Evolutionary conservation across 1,140 invertebrate species (phyloP).

Genomic region (Lucilia cuprina): DNA sequence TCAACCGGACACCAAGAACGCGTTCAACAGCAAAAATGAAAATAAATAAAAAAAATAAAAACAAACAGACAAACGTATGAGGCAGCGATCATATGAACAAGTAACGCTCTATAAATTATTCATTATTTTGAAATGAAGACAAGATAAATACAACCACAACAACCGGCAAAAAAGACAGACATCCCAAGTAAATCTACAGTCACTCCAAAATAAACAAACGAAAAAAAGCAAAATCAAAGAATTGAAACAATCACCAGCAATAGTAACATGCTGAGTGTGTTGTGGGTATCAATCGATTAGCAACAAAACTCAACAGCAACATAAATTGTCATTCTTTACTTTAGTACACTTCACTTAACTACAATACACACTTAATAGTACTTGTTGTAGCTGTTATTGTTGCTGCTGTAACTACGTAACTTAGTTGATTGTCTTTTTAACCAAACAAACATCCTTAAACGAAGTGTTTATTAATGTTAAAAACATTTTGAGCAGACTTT

Average conservation of each 20-base stretch:
- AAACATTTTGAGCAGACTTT: background rate
- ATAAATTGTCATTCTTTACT: conserved; percentile 4
- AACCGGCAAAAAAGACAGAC: background rate
- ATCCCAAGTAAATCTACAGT: background rate
- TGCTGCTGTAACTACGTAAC: too few relatives aligned
- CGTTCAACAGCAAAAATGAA: background rate
- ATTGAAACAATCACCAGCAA: background rate
- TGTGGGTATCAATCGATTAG: conserved; percentile 27
- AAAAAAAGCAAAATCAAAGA: background rate
- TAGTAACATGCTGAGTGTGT: background rate
- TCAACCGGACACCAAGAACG: conserved; percentile 25
- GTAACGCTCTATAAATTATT: conserved; percentile 33
- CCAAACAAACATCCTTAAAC: conserved; percentile 1
- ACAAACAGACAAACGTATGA: background rate
- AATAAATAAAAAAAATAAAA: background rate
- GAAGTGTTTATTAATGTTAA: conserved; percentile 27
- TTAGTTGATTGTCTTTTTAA: background rate
- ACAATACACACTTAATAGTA: too few relatives aligned
- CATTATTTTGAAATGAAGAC: conserved; percentile 28
- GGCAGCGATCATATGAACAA: background rate
- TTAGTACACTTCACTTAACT: too few relatives aligned
- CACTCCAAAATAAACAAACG: background rate
- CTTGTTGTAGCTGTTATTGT: too few relatives aligned
- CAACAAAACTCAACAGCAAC: background rate
- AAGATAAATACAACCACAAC: conserved; percentile 7